Percentiles rank a stretch among this genome's conserved stretches.
Evolutionary conservation across 2,888 invertebrate genomes (phyloP).

Genomic region (Rhabditoides inermis): DNA sequence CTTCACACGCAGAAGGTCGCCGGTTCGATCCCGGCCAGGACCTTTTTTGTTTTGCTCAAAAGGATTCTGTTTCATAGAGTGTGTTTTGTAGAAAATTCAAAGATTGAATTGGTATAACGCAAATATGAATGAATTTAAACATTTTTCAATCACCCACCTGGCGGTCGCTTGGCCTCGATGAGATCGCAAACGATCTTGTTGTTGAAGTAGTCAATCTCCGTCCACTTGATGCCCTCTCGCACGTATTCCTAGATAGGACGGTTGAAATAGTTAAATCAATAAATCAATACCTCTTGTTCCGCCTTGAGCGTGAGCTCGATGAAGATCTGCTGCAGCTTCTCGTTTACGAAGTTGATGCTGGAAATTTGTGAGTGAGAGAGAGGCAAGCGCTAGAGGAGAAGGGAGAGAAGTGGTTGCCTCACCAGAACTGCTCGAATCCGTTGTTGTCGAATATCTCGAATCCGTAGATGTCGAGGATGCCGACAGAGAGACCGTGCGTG

Average conservation of each 20-base stretch:
- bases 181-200: conserved; percentile 66
- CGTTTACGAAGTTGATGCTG: conserved; percentile 67
- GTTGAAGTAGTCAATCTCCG: conserved; percentile 66
- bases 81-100: not conserved
- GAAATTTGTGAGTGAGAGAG: conserved; percentile 39
- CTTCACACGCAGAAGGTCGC: too few relatives aligned
- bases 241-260: conserved; percentile 60
- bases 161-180: conserved; percentile 62
- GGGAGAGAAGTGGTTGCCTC: conserved; percentile 1
- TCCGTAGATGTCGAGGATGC: conserved; percentile 67
- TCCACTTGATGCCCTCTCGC: conserved; percentile 65
- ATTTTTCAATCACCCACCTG: conserved; percentile 54
- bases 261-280: not conserved
- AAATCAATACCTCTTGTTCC: conserved; percentile 53
- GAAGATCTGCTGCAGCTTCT: conserved; percentile 68
- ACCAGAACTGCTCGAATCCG: conserved; percentile 65
- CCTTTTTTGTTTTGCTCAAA: too few relatives aligned
- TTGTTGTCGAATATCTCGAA: conserved; percentile 67
- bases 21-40: too few relatives aligned
- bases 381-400: too few relatives aligned
- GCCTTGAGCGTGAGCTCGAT: conserved; percentile 66
- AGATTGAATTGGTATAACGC: not conserved
- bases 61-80: too few relatives aligned
- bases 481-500: conserved; percentile 60
- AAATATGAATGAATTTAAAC: conserved; percentile 3